Base-by-base conservation (phyloP, 1,140 invertebrate species). In the Diachasma alloeum region DNA sequence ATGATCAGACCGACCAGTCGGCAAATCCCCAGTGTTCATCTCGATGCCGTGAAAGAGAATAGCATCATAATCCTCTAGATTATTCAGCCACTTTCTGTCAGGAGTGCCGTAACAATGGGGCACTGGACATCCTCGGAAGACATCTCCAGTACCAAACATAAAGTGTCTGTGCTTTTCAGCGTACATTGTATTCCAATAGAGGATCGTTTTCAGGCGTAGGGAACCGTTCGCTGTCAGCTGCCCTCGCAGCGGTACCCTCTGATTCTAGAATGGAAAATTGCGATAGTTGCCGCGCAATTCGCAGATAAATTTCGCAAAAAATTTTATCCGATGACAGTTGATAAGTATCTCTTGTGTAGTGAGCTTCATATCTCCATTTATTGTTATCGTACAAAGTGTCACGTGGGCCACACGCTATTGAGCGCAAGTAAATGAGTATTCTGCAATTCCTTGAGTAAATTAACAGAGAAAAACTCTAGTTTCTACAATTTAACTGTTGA, bases 31-130 rank as follows among this genome's bases (percentile, higher is more conserved):
- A 13, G 46, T 36, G 6, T 59, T 2, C 48, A 78, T 56, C 46
- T 78, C 77, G 11, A 72, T 71, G 10, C 77, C 72, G 44, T 74
- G 67, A 39, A 78, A 78, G 9, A 78, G 11, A 36, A 78, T 63
- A 6, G 72, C 77, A 48, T 78, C 72, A 26, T 17, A 78, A 36
- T 74, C 66, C 6, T 19, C 9, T 9, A 78, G 15, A 24, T 9
- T 11, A 17, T 63, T 36, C 26, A 66, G 19, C 15, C 31, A 44
- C 1, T 26, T 15, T 71, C 72, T 71, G 9, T 74, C 31, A 3
- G 31, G 48, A 5, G 77, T 78, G 0, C 22, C 53, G 31, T 71
- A 74, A 36, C 77, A 78, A 63, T 70, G 19, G 10, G 66, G 26
- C 36, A 56, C 53, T 19, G 72, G 46, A 37, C 72, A 78, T 19